Percentiles rank a stretch among this genome's conserved stretches.
phyloP scores from a whole-genome alignment of 2,113 vertebrate species.

The Sarotherodon lohbergeri region DNA sequence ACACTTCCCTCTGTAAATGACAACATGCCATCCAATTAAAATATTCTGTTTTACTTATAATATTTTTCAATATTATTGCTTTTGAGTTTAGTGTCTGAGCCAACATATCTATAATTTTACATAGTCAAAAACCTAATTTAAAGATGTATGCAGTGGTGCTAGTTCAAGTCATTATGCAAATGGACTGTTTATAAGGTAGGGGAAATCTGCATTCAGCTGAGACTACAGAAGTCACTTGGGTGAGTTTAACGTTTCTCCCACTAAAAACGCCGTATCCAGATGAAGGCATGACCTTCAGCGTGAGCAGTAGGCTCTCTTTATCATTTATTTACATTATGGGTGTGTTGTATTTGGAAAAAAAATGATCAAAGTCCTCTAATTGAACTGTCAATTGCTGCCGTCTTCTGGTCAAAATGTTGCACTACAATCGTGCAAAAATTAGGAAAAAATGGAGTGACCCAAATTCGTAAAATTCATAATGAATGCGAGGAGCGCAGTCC shows the following conservation, averaged over 20 bases:
- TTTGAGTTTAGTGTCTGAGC: background rate
- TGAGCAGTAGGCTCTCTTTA: background rate
- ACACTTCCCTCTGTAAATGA: constrained; percentile 61
- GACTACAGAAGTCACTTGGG: background rate
- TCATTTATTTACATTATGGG: background rate
- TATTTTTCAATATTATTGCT: background rate
- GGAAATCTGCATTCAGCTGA: background rate
- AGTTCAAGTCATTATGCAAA: background rate
- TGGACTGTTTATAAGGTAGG: accelerated
- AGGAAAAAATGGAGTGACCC: background rate
- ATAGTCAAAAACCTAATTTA: accelerated
- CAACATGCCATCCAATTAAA: background rate
- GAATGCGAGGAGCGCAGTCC: background rate
- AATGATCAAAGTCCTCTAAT: background rate
- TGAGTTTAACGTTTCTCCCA: background rate
- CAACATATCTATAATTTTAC: accelerated
- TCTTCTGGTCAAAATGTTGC: background rate
- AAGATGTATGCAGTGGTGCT: accelerated
- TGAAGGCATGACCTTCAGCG: background rate
- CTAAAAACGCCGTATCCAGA: background rate
- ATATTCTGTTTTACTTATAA: background rate
- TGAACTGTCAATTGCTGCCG: background rate
- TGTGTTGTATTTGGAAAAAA: accelerated
- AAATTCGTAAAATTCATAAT: background rate
- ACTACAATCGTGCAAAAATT: background rate